Conservation (phyloP, 2,797 vertebrate species). For the Myotis daubentonii region DNA sequence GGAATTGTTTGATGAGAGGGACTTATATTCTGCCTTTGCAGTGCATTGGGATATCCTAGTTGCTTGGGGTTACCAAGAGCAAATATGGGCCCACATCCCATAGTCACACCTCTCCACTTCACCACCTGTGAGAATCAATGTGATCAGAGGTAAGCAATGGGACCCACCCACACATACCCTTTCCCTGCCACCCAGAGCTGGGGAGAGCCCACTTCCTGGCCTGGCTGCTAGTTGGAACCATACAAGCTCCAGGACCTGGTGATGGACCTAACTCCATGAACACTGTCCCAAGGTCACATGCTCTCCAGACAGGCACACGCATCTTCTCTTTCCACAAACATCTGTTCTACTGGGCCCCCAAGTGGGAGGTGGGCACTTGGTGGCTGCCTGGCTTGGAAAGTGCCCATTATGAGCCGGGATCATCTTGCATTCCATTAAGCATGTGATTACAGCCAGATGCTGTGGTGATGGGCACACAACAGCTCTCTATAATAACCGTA, state of each 20-base stretch:
- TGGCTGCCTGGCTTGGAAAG: constrained; percentile 72
- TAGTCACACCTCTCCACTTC: background rate
- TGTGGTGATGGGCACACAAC: constrained; percentile 68
- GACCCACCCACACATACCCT: accelerated
- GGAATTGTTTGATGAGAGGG: background rate
- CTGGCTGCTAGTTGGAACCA: background rate
- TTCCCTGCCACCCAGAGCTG: background rate
- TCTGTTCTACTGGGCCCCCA: constrained; percentile 75
- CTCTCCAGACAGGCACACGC: constrained; percentile 43
- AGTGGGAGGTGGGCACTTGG: constrained; percentile 73
- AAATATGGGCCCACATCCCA: background rate
- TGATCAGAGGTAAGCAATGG: background rate
- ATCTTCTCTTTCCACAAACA: constrained; percentile 68
- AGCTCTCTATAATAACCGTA: constrained; percentile 75
- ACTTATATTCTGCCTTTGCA: background rate
- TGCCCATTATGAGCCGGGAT: constrained; percentile 76
- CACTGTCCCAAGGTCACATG: background rate
- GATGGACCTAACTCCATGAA: background rate
- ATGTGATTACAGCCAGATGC: constrained; percentile 81
- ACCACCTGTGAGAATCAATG: background rate
- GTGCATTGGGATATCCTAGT: background rate
- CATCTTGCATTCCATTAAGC: constrained; percentile 80
- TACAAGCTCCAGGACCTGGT: background rate
- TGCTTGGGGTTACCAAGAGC: background rate
- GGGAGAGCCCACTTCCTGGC: background rate